Evolutionary conservation across 2,888 invertebrate species (phyloP).

Genomic region (Conomelus anceps): DNA sequence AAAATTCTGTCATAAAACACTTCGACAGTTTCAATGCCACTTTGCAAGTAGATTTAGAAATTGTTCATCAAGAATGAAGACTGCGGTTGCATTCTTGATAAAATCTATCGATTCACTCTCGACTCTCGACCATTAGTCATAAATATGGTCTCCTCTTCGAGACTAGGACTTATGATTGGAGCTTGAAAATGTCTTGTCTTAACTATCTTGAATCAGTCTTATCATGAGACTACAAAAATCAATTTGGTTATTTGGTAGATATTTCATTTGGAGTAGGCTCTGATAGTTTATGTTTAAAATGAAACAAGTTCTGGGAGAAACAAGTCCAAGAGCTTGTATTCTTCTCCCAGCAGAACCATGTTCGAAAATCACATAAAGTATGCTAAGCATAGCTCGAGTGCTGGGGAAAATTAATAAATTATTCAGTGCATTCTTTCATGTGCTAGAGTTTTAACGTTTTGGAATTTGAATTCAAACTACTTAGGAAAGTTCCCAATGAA

Average conservation of each 20-base stretch:
- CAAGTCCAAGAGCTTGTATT: not conserved
- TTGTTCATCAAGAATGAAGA: too few relatives aligned
- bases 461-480: not conserved
- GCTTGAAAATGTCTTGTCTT: not conserved
- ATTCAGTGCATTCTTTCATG: not conserved
- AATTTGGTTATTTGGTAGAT: not conserved
- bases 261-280: not conserved
- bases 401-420: not conserved
- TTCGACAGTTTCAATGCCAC: too few relatives aligned
- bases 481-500: not conserved
- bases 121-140: too few relatives aligned
- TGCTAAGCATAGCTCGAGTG: not conserved
- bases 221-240: not conserved
- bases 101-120: too few relatives aligned
- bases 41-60: too few relatives aligned
- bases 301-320: not conserved
- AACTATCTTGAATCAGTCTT: not conserved
- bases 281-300: not conserved
- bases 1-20: too few relatives aligned
- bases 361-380: not conserved
- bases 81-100: too few relatives aligned
- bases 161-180: too few relatives aligned
- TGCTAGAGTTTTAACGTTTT: not conserved
- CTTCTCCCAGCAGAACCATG: not conserved
- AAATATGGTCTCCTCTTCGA: too few relatives aligned